A percentile compares a stretch with the other conserved stretches of the same genome.
Conservation (phyloP, 2,888 invertebrate genomes). For the Acleris literana region DNA sequence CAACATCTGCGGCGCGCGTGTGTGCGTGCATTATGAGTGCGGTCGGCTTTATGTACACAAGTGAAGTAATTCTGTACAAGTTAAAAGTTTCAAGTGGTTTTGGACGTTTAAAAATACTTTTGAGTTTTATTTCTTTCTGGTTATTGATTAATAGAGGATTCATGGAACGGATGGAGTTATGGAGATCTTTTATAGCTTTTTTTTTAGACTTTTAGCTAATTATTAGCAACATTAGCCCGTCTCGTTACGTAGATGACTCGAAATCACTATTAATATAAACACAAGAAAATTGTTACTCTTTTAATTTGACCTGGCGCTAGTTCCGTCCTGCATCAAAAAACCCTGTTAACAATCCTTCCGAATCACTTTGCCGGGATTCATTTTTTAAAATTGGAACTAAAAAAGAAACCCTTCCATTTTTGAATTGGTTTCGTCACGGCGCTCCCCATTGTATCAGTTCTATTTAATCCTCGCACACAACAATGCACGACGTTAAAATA, state of each 20-base stretch:
- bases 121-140: conserved; percentile 50
- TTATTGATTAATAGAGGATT: conserved; percentile 27
- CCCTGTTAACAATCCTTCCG: conserved; percentile 72
- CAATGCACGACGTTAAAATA: conserved; percentile 50
- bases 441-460: conserved; percentile 71
- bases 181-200: conserved; percentile 4
- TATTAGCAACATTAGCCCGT: too few species aligned
- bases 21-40: conserved; percentile 56
- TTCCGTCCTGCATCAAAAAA: conserved; percentile 63
- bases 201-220: too few species aligned
- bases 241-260: too few species aligned
- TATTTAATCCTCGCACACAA: conserved; percentile 51
- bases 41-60: conserved; percentile 76
- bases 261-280: background rate
- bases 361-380: conserved; percentile 75
- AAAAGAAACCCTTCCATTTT: conserved; percentile 80
- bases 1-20: conserved; percentile 79
- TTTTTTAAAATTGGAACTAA: conserved; percentile 79
- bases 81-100: conserved; percentile 77
- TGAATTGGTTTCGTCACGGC: conserved; percentile 80
- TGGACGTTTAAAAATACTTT: conserved; percentile 68
- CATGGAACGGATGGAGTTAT: conserved; percentile 10
- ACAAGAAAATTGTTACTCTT: background rate
- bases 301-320: conserved; percentile 41
- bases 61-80: conserved; percentile 76